Evolutionary conservation across 2,113 vertebrate species (phyloP).

Genomic region (Rhinoderma darwinii): DNA sequence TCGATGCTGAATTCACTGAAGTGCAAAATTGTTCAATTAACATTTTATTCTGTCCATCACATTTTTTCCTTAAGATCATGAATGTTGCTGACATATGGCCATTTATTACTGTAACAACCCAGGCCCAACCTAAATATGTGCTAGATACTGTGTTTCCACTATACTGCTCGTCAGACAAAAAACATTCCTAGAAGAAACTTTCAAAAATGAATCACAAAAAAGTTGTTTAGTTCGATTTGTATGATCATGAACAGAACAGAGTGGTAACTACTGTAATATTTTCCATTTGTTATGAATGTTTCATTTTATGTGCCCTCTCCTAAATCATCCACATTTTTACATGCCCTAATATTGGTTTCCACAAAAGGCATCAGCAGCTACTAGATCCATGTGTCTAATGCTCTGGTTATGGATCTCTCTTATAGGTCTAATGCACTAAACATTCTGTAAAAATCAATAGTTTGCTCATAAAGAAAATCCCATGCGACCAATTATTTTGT

Average conservation of each 20-base stretch:
- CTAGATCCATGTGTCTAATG: neutral
- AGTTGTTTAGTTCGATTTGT: neutral
- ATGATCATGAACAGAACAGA: neutral
- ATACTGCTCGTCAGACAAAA: neutral
- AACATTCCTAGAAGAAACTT: neutral
- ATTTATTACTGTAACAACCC: neutral
- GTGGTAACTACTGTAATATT: neutral
- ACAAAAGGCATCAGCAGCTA: neutral
- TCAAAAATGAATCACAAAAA: neutral
- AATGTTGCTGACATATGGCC: conserved; percentile 16
- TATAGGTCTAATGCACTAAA: neutral
- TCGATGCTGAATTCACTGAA: neutral
- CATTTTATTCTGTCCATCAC: neutral
- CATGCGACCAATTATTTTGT: neutral
- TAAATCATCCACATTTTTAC: neutral
- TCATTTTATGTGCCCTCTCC: neutral
- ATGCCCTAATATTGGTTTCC: neutral
- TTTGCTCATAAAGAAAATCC: neutral
- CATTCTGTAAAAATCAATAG: conserved; percentile 24
- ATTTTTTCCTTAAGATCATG: conserved; percentile 16
- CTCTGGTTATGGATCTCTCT: neutral
- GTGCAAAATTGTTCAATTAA: conserved; percentile 40
- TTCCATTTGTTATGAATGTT: neutral
- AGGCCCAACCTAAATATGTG: neutral
- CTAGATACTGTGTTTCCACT: neutral